A percentile compares a stretch with the other conserved stretches of the same genome.
Conservation (phyloP, 2,888 invertebrate genomes). For the Poecilus cupreus region DNA sequence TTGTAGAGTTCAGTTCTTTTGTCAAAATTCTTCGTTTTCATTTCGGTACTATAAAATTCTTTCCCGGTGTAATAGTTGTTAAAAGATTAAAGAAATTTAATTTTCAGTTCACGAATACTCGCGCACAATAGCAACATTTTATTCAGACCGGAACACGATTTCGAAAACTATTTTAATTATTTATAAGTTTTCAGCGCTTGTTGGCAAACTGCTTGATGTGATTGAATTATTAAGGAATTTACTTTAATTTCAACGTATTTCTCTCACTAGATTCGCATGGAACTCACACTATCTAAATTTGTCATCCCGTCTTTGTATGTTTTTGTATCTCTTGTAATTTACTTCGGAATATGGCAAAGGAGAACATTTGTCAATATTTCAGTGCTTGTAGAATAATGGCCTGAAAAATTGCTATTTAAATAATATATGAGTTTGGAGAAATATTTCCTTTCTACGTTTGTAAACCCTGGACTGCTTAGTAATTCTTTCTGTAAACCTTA, state of each 20-base stretch:
- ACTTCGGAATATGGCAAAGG: constrained; percentile 8
- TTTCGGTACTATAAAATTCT: constrained; percentile 34
- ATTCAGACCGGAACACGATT: not conserved
- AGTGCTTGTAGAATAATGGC: constrained; percentile 9
- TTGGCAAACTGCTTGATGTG: not conserved
- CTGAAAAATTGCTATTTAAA: constrained; percentile 29
- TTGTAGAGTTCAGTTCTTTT: constrained; percentile 25
- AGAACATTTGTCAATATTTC: constrained; percentile 38
- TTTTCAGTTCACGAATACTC: not conserved
- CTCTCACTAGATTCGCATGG: constrained; percentile 5
- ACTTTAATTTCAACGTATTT: constrained; percentile 6
- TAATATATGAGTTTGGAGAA: constrained; percentile 9
- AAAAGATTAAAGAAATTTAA: constrained; percentile 47
- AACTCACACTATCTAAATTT: constrained; percentile 31
- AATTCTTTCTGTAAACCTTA: constrained; percentile 3
- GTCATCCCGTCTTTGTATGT: constrained; percentile 31
- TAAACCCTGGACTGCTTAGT: constrained; percentile 6
- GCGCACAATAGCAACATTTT: constrained; percentile 25
- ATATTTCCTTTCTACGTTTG: not conserved
- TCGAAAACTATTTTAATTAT: constrained; percentile 30
- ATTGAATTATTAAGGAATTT: constrained; percentile 28
- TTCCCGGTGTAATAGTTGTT: constrained; percentile 4
- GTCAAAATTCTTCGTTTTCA: constrained; percentile 20
- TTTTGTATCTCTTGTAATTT: not conserved
- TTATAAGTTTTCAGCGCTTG: constrained; percentile 10